A percentile compares a stretch with the other conserved stretches of the same genome.
Evolutionary conservation across 1,140 invertebrate genomes (phyloP).

Genomic region (Brachionus calyciflorus): DNA sequence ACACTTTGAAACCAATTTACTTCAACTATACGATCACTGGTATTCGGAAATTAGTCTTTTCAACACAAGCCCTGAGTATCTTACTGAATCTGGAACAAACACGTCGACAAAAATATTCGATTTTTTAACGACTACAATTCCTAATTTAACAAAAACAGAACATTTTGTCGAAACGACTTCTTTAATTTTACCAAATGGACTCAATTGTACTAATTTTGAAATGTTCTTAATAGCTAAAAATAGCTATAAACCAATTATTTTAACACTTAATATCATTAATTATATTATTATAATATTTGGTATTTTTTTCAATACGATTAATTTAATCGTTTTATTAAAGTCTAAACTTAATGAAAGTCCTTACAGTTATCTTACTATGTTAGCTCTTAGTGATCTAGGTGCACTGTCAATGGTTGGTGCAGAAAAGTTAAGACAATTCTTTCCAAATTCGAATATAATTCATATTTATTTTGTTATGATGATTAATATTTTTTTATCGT

Average conservation of each 20-base stretch:
- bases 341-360: conserved; percentile 45
- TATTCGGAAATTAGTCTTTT: too few relatives aligned
- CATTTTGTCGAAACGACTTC: neutral
- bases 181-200: neutral
- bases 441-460: neutral
- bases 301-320: conserved; percentile 28
- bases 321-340: conserved; percentile 28
- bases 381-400: conserved; percentile 21
- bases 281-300: conserved; percentile 38
- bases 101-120: neutral
- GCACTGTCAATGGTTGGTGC: conserved; percentile 16
- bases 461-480: conserved; percentile 32
- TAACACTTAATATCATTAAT: neutral
- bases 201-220: neutral
- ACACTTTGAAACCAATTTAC: too few relatives aligned
- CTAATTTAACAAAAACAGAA: neutral
- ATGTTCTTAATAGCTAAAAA: conserved; percentile 2
- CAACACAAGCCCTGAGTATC: neutral
- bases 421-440: conserved; percentile 14
- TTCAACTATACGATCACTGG: too few relatives aligned
- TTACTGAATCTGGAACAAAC: neutral
- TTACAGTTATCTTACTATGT: conserved; percentile 26
- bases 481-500: conserved; percentile 43
- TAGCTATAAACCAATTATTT: conserved; percentile 9
- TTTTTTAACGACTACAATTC: neutral